Conservation (phyloP, 2,797 vertebrate species). For the Amblyopsis hoosieri region DNA sequence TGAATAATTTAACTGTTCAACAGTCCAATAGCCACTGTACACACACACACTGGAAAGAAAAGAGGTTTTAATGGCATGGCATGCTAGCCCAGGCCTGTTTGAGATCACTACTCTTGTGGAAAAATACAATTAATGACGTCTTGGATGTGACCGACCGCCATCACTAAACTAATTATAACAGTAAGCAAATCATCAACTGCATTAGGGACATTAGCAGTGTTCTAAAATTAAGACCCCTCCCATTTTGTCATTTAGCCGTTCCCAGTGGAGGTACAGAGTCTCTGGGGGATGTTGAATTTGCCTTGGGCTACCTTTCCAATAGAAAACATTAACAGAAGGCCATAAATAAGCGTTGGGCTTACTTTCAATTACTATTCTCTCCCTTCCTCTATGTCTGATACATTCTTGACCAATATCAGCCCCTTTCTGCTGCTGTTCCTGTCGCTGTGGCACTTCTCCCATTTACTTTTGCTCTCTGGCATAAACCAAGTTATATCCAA, state of each 20-base stretch:
- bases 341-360: constrained; percentile 44
- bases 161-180: too few relatives aligned
- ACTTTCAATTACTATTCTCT: constrained; percentile 25
- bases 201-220: constrained; percentile 35
- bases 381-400: constrained; percentile 35
- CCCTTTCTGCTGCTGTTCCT: constrained; percentile 11
- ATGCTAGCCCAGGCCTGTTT: not conserved
- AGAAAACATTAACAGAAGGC: constrained; percentile 62
- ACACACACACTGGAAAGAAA: not conserved
- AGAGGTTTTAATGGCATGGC: not conserved
- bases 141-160: too few relatives aligned
- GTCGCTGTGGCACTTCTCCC: not conserved
- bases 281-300: constrained; percentile 50
- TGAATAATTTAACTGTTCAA: constrained; percentile 62
- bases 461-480: constrained; percentile 5
- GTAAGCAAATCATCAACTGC: constrained; percentile 17
- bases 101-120: not conserved
- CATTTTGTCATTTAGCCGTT: constrained; percentile 54
- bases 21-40: constrained; percentile 26
- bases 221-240: constrained; percentile 37
- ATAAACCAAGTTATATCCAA: constrained; percentile 7
- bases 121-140: not conserved
- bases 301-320: constrained; percentile 36
- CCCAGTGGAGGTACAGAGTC: constrained; percentile 35
- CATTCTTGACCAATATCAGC: constrained; percentile 12